Evolutionary conservation across 2,797 vertebrate genomes (phyloP), one percentile per base, ranked within the genome.

Genomic region (Cryptoblepharus egeriae): DNA sequence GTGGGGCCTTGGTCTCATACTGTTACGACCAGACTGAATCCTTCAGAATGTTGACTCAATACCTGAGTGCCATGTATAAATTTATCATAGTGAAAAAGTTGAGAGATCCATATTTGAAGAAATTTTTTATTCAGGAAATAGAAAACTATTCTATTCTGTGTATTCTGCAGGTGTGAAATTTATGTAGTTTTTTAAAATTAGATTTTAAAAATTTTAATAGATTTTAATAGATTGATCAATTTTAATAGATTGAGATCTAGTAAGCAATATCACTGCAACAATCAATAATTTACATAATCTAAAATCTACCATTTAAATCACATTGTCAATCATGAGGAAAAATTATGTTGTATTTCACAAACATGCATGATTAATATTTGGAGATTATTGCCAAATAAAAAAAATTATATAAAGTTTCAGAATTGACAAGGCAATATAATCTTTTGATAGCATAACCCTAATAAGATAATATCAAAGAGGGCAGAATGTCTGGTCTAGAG

Each of bases 241-340:
- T n/a, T n/a, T n/a, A n/a, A n/a, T n/a, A 93, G 91, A 93, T 75
- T 88, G 61, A 89, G 89, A 88, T 90, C 63, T 49, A 90, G 12
- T 90, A 92, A 93, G 94, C 92, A 89, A 26, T 61, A 28, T 92
- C 92, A 91, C 85, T 78, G 57, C 83, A 91, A 89, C 92, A 91
- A 91, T 96, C 92, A 95, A 95, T 97, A 95, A 95, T 93, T 95
- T 92, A 88, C 82, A 63, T 76, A 35, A 45, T 88, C 67, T 0
- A 0, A 91, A 86, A 86, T 81, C 86, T 9, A 81, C 63, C 88
- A 88, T 90, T 89, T 89, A 90, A 90, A 83, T 84, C 80, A 91
- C 89, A 92, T 86, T 83, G 67, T 79, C 90, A 86, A 89, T 89
- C 87, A 92, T 84, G 70, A 0, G 0, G n/a, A 82, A 81, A 1